Evolutionary conservation across 2,113 vertebrate species (phyloP).

Genomic region (Donacobius atricapilla): DNA sequence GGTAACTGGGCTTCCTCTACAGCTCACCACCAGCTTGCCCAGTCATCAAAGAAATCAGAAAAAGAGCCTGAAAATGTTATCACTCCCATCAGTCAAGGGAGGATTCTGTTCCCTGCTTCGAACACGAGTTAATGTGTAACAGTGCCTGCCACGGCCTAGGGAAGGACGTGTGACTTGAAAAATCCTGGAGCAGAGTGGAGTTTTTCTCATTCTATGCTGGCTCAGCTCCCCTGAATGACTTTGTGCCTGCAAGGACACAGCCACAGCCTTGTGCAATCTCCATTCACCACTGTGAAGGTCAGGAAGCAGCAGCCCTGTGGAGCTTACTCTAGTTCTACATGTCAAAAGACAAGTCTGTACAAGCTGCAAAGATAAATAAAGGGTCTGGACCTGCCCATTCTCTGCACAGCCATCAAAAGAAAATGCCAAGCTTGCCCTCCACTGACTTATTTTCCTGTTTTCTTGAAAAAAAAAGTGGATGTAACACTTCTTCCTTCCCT

Average conservation of each 20-base stretch:
- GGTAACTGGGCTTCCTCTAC: neutral
- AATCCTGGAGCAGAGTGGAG: neutral
- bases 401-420: neutral
- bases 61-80: neutral
- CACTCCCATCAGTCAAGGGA: neutral
- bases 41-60: neutral
- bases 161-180: neutral
- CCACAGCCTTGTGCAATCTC: conserved; percentile 24
- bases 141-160: neutral
- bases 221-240: conserved; percentile 38
- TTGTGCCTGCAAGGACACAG: conserved; percentile 32
- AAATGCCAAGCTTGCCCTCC: neutral
- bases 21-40: neutral
- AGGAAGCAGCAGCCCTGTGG: conserved; percentile 37
- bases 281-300: conserved; percentile 46
- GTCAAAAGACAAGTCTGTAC: neutral
- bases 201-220: conserved; percentile 22
- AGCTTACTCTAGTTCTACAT: conserved; percentile 26
- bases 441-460: neutral
- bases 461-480: neutral
- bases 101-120: neutral
- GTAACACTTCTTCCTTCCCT: neutral
- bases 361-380: conserved; percentile 34
- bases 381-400: neutral
- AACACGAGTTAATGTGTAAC: neutral